Evolutionary conservation across 2,888 invertebrate species (phyloP), one percentile per base, ranked within the genome.

Genomic region (Macrophya alboannulata): DNA sequence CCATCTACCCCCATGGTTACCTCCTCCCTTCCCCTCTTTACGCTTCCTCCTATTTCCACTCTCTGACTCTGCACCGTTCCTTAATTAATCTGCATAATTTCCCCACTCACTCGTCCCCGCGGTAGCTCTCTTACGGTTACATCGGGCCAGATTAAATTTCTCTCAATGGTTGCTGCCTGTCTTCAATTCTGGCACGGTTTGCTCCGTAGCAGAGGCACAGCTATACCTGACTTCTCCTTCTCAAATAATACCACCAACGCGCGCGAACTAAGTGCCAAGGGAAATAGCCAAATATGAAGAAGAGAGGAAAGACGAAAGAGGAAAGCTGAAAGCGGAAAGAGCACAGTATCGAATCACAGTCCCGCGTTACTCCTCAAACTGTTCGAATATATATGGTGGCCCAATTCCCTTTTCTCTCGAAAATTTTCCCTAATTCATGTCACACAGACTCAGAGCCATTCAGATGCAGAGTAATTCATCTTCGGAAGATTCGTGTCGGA

Each of bases 41-140:
- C 8, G 62, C 62, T n/a, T 43, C 45, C 76, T 76, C 12, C 84
- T 40, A 40, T 31, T 68, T 85, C 86, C 76, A 62, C 59, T 72
- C 62, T 84, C 85, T 79, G 86, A 81, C 85, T 87, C 86, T 86
- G 77, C 86, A 87, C 86, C 88, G 88, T 89, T 87, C 88, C 88
- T 90, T 89, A 90, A 90, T 90, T 89, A 90, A 89, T 90, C 90
- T 88, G 88, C 89, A 89, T 89, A 90, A 90, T 89, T 89, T 88
- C 88, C 88, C 88, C 89, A 88, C 89, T 88, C 88, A 86, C 88
- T 88, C 84, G 55, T 86, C 86, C 86, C 86, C 84, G 31, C 84
- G 31, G 86, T 89, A 72, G 62, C 85, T 74, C 85, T 72, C 87
- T 86, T 85, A 87, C 87, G 84, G 89, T 89, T 89, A 88, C 89